These are phyloP conservation scores for Enteromius argenteus DNA, from an alignment of 2,797 vertebrate species.

Conservation along the genomic window DNA sequence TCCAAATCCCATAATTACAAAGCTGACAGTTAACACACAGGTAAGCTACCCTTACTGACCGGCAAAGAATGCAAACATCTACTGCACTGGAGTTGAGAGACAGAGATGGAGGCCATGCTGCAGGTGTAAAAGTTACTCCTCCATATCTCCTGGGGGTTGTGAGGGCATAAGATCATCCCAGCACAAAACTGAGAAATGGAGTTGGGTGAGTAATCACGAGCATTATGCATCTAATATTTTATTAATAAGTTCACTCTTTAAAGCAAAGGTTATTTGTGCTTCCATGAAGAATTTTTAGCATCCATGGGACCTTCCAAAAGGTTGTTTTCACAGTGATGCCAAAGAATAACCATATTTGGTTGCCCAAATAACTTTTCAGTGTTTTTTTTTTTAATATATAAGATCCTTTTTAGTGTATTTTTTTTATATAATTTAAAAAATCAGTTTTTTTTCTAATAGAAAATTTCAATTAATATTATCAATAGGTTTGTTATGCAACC, in stretches of 20 bases:
- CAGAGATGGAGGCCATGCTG: constrained; percentile 48
- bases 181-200: not conserved
- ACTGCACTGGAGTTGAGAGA: constrained; percentile 71
- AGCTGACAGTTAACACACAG: constrained; percentile 78
- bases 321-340: not conserved
- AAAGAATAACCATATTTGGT: not conserved
- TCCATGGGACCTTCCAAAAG: not conserved
- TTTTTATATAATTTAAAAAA: no score
- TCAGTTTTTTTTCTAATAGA: not conserved
- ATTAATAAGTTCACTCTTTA: not conserved
- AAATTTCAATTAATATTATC: not conserved
- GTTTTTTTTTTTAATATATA: no score
- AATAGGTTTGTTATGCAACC: not conserved
- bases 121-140: constrained; percentile 55
- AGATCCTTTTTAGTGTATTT: not conserved
- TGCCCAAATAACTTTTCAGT: not conserved
- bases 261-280: not conserved
- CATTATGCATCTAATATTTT: not conserved
- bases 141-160: constrained; percentile 5
- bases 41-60: constrained; percentile 79
- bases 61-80: constrained; percentile 84
- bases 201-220: not conserved
- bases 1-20: constrained; percentile 84
- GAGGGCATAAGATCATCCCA: constrained; percentile 15
- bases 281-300: not conserved